A percentile compares a stretch with the other conserved stretches of the same genome.
These are phyloP conservation scores for Aphelocoma coerulescens DNA, from an alignment of 2,113 vertebrate species.

Conservation along the genomic window DNA sequence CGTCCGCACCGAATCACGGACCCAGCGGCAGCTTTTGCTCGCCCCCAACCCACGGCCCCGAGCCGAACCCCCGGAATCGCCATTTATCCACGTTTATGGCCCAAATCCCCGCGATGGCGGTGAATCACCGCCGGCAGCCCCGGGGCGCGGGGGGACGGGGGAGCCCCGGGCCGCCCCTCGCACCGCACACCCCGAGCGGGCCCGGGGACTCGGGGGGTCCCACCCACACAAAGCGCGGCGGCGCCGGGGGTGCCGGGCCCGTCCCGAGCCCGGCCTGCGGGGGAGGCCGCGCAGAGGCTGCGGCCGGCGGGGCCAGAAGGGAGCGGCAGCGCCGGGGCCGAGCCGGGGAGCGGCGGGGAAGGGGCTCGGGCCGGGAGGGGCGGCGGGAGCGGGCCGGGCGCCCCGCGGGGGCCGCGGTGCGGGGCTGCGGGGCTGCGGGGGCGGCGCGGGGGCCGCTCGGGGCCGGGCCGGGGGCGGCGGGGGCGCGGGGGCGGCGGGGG, in stretches of 20 bases:
- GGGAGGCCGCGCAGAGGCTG: too few relatives aligned
- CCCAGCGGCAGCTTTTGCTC: background rate
- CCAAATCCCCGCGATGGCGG: background rate
- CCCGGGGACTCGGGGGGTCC: background rate
- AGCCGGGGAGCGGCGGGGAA: too few relatives aligned
- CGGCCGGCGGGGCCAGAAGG: too few relatives aligned
- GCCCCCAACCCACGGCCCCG: background rate
- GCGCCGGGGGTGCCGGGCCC: constrained; percentile 20
- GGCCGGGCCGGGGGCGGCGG: too few relatives aligned
- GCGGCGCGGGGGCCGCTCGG: too few relatives aligned
- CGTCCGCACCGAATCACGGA: background rate
- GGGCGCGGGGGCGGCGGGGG: too few relatives aligned
- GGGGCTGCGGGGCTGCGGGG: too few relatives aligned
- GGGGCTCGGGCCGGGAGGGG: too few relatives aligned
- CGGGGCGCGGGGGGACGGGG: background rate
- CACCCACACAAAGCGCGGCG: background rate
- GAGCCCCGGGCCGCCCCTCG: background rate
- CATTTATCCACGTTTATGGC: fast-evolving
- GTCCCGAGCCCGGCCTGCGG: background rate
- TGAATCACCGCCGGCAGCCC: background rate
- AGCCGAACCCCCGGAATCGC: background rate
- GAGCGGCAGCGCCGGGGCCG: too few relatives aligned
- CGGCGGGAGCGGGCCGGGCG: too few relatives aligned
- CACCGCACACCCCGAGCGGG: background rate
- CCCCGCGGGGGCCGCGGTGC: too few relatives aligned